Percentiles rank a stretch among this genome's conserved stretches.
Conservation (phyloP, 2,888 invertebrate genomes). For the Entomobrya multifasciata region DNA sequence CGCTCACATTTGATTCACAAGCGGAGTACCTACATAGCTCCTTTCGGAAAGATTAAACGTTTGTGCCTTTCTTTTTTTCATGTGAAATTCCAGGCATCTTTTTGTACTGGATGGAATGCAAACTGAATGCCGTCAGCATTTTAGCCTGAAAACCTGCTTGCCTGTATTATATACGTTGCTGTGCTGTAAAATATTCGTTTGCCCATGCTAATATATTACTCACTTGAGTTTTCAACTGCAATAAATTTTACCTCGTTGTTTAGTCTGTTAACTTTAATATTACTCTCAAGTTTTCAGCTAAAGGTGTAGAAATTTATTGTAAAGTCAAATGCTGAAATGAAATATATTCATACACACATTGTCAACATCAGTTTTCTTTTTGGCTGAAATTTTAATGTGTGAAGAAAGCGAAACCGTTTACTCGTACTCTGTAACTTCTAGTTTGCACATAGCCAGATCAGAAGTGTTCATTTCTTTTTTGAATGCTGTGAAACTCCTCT, state of each 20-base stretch:
- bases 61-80: not conserved
- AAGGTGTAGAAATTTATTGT: not conserved
- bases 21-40: not conserved
- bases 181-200: not conserved
- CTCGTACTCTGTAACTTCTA: not conserved
- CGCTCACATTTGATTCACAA: not conserved
- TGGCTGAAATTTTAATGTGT: too few relatives aligned
- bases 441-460: not conserved
- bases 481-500: too few relatives aligned
- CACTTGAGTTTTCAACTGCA: constrained; percentile 65
- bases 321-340: not conserved
- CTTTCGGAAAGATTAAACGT: constrained; percentile 16
- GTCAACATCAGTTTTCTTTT: not conserved
- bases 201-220: constrained; percentile 62
- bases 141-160: not conserved
- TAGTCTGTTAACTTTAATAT: constrained; percentile 23
- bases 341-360: not conserved
- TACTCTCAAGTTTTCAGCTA: constrained; percentile 35
- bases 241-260: constrained; percentile 59
- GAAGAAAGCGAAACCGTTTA: too few relatives aligned
- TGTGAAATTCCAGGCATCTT: too few relatives aligned
- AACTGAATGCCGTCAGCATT: too few relatives aligned
- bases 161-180: not conserved
- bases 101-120: too few relatives aligned
- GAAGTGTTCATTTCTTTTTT: too few relatives aligned